Base-by-base conservation (phyloP, 2,113 vertebrate genomes). In the Podilymbus podiceps region DNA sequence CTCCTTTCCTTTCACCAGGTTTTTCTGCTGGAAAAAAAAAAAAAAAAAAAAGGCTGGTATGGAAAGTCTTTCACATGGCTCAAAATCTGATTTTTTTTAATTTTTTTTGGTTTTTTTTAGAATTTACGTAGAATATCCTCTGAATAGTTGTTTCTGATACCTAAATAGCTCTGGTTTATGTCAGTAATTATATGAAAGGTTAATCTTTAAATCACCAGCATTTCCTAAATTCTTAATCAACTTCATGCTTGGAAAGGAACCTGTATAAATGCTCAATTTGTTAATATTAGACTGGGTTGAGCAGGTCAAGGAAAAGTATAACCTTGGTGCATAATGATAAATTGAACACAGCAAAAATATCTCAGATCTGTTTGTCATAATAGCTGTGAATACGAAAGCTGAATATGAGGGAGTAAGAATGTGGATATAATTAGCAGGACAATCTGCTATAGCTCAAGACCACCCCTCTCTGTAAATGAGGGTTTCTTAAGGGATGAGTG, bases 191-290 rank as follows among this genome's bases (percentile, higher is more conserved):
- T 66, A 56, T 47, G 74, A 95, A 97, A 96, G 89, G 93, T 97
- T 97, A 97, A 96, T 93, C 77, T 96, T 95, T 96, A 94, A 96
- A 94, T 97, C 78, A 79, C 83, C 79, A 93, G 46, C 90, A 59
- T 97, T 90, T 85, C 81, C 85, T 85, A 83, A 87, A 84, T 91
- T 93, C 72, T 78, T 91, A 95, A 90, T 96, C 86, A 92, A 72
- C 93, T 92, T 62, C 63, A 66, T 85, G 91, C 81, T 90, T 76
- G 47, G 74, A 77, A 95, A 93, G 56, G 56, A 68, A 64, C 72
- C 24, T 1, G 0, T 72, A 59, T 89, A 91, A 95, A 89, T n/a
- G 62, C 71, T 89, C 91, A 85, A 73, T 93, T 90, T 96, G 60
- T 89, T 96, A 83, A 88, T 90, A 83, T 85, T 87, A 93, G 38